Conservation (phyloP, 2,113 vertebrate genomes). For the Archocentrus centrarchus region DNA sequence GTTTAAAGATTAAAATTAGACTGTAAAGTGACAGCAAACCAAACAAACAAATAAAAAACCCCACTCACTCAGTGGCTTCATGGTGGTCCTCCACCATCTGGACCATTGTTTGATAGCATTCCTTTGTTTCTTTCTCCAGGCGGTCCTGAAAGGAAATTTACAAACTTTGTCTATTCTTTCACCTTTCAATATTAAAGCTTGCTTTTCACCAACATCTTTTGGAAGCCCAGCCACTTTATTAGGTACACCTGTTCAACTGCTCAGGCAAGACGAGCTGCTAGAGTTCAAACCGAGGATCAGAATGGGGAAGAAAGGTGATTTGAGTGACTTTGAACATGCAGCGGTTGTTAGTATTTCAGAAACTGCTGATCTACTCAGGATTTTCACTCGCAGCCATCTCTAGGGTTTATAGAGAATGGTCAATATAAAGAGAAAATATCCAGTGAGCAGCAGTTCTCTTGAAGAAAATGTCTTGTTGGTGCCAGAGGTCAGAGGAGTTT, state of each 20-base stretch:
- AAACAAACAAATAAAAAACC: conserved; percentile 26
- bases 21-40: conserved; percentile 39
- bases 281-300: accelerated
- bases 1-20: conserved; percentile 68
- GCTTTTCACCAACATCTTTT: not conserved
- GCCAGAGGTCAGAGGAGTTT: not conserved
- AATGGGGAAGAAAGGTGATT: not conserved
- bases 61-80: conserved; percentile 87
- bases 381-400: not conserved
- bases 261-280: not conserved
- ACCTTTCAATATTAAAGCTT: not conserved
- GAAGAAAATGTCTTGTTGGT: not conserved
- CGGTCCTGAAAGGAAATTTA: conserved; percentile 76
- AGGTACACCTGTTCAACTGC: not conserved
- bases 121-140: conserved; percentile 85
- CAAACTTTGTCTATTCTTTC: conserved; percentile 19
- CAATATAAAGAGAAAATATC: not conserved
- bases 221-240: not conserved
- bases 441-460: accelerated
- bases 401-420: accelerated
- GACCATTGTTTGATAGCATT: conserved; percentile 67
- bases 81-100: conserved; percentile 82
- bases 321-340: not conserved
- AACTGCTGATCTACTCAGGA: not conserved
- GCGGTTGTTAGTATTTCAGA: not conserved